These are phyloP conservation scores for Anoplolepis gracilipes DNA, from an alignment of 1,140 invertebrate genomes.

Conservation along the genomic window DNA sequence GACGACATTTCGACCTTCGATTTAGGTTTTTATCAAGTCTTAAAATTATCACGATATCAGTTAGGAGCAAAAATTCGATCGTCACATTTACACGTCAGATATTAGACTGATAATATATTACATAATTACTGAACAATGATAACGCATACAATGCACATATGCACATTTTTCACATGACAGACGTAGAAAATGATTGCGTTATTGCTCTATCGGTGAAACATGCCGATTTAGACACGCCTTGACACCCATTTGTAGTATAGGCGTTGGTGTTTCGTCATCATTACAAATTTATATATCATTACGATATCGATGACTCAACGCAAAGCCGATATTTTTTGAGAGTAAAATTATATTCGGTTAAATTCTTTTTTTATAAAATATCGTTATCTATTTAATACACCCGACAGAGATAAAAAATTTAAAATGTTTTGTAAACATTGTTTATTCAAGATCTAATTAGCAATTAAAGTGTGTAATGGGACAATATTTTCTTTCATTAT, in stretches of 20 bases:
- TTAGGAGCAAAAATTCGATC: too few relatives aligned
- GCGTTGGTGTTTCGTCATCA: conserved; percentile 39
- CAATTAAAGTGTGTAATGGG: background rate
- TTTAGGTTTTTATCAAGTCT: too few relatives aligned
- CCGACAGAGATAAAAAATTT: background rate
- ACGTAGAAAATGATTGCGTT: background rate
- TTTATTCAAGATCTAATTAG: background rate
- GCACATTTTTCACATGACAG: conserved; percentile 9
- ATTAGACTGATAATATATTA: too few relatives aligned
- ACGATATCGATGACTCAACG: conserved; percentile 32
- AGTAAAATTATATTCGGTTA: background rate
- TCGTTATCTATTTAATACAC: background rate
- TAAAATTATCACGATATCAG: too few relatives aligned
- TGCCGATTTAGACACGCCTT: conserved; percentile 52
- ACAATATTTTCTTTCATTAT: background rate
- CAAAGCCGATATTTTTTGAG: background rate
- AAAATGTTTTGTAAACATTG: background rate
- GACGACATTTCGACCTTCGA: too few relatives aligned
- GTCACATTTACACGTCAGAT: too few relatives aligned
- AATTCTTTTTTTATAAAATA: background rate
- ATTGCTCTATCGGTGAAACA: conserved; percentile 16
- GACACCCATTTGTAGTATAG: conserved; percentile 52
- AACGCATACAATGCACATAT: conserved; percentile 23
- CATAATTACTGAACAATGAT: conserved; percentile 38
- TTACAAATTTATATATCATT: conserved; percentile 14